Base-by-base conservation (phyloP, 2,113 vertebrate genomes). In the Epinephelus lanceolatus region DNA sequence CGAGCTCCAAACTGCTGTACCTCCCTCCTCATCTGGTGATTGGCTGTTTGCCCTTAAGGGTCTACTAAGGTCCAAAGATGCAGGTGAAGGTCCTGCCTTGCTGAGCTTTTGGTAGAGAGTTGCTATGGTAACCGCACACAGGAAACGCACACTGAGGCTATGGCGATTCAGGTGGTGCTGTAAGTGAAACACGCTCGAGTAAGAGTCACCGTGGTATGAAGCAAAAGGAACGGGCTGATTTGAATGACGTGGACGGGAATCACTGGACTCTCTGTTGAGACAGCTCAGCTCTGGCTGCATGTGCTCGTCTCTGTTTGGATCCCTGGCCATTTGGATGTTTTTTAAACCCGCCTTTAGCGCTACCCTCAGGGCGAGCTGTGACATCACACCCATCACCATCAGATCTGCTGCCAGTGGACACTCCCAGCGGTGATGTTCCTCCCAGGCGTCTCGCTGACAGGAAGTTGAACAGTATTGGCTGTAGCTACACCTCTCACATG, bases 401-500 rank as follows among this genome's bases (percentile, higher is more conserved):
- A 99, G 95, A n/a, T 96, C 90, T 0, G 92, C 94, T 60, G 96
- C 97, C 3, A 97, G 52, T 0, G 96, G 55, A 83, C 98, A 99
- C 76, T 99, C 98, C 74, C 78, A 92, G 72, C 83, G 73, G 71
- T 99, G 98, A 90, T 99, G 97, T 33, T 76, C 89, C 30, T 94
- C 83, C 98, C 98, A 99, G 0, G 98, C 98, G 55, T 87, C 11
- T 1, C 83, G 87, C 87, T 91, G 90, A 66, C 98, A 99, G 33
- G 30, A 49, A 1, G 83, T 85, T 62, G 96, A 96, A 82, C 98
- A 99, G 83, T 98, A 99, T 30, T 93, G 95, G 40, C 95, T 95
- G 5, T 97, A 98, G 70, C 96, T 97, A 72, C 98, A 99, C 0
- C 93, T 87, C 0, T 21, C 74, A 63, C 98, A 99, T 0, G 97